Evolutionary conservation across 2,797 vertebrate genomes (phyloP), one percentile per base, ranked within the genome.

Genomic region (Florisuga fusca): DNA sequence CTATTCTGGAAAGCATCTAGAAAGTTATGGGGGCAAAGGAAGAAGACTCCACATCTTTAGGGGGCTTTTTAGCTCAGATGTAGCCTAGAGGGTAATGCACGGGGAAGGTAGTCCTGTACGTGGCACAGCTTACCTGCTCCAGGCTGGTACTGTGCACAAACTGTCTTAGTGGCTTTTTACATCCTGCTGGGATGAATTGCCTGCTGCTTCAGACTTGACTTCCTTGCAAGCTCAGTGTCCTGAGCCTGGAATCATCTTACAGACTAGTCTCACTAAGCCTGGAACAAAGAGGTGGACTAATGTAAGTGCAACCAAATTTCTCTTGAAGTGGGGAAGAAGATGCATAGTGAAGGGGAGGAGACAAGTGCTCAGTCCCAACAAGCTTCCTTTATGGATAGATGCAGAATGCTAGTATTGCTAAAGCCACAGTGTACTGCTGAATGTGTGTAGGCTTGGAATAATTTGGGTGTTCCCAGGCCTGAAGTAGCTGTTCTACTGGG

Each of bases 381-480:
- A 33, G 20, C 15, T 58, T 91, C 13, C 15, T 57, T 36, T 22
- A 3, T 10, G 22, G 34, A 38, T 66, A 41, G 19, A 14, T 2
- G 9, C 7, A 34, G 6, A 14, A 20, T 64, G 8, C 26, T 64
- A 68, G 36, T 7, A 12, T 31, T 72, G 31, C 6, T 50, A 76
- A 12, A 63, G 25, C 1, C 8, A 12, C 6, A 2, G 5, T 76
- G 25, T 79, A 90, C 12, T 17, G 16, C 31, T 38, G 1, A 23
- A 61, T 38, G 8, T 55, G 0, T 48, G 36, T 0, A 34, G 19
- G 10, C 23, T 59, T 68, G 6, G 1, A 45, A 25, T 38, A 63
- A 79, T 45, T 71, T 80, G 36, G 4, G 14, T 89, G 41, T n/a
- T 29, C 12, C 1, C 13, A 57, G 31, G 50, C 25, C 16, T 66